Percentiles rank a stretch among this genome's conserved stretches.
Conservation (phyloP, 1,140 invertebrate genomes). For the Telenomus remus region DNA sequence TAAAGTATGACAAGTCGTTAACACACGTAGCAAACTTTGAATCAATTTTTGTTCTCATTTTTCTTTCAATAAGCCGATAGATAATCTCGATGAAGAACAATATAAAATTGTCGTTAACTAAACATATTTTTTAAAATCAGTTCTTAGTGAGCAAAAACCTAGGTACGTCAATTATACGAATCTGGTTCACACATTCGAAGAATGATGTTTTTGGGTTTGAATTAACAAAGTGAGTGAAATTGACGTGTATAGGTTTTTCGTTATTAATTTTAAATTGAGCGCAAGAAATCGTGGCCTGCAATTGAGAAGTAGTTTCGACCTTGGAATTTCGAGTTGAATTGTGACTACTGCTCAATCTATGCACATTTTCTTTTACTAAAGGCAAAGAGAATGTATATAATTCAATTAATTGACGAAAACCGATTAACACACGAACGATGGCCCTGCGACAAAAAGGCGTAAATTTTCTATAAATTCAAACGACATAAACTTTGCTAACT, state of each 20-base stretch:
- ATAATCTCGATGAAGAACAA: conserved; percentile 53
- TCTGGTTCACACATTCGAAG: too few species aligned
- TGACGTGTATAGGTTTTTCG: conserved; percentile 9
- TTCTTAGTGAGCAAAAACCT: conserved; percentile 8
- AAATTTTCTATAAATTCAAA: conserved; percentile 70
- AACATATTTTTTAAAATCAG: conserved; percentile 23
- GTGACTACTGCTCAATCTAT: conserved; percentile 13
- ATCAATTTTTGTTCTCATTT: conserved; percentile 23
- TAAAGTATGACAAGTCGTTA: conserved; percentile 70
- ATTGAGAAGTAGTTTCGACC: background rate
- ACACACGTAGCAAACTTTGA: conserved; percentile 64
- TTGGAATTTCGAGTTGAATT: background rate
- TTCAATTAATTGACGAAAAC: conserved; percentile 75
- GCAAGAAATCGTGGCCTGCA: conserved; percentile 7
- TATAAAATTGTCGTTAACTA: conserved; percentile 42
- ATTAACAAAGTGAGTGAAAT: background rate
- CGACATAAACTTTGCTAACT: conserved; percentile 73
- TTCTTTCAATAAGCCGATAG: conserved; percentile 33
- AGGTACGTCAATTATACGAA: background rate
- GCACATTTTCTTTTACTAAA: conserved; percentile 56
- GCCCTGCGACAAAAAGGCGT: conserved; percentile 69
- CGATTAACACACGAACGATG: conserved; percentile 71
- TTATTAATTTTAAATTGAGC: conserved; percentile 20
- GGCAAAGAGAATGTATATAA: conserved; percentile 68
- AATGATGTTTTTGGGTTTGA: background rate